Conservation (phyloP, 2,113 vertebrate genomes). For the Stigmatopora argus region DNA sequence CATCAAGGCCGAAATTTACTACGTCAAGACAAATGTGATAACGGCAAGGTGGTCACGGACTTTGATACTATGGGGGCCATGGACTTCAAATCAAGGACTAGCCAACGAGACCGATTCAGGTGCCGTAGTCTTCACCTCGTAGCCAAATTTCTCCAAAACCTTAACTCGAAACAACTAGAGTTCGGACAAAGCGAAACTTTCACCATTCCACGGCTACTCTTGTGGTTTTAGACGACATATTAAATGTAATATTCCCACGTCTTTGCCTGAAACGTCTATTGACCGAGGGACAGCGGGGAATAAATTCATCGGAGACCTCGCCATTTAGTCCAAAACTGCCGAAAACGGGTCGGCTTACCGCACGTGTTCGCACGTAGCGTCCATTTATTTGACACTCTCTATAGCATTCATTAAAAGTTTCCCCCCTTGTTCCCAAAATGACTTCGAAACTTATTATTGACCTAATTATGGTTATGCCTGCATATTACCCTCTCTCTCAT, state of each 20-base stretch:
- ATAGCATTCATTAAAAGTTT: slow-evolving; percentile 47
- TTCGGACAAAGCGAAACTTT: not conserved
- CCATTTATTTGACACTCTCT: slow-evolving; percentile 21
- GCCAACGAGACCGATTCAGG: not conserved
- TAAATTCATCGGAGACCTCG: slow-evolving; percentile 12
- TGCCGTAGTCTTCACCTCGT: not conserved
- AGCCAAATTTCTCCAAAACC: not conserved
- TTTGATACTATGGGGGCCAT: no score
- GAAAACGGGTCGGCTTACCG: slow-evolving; percentile 19
- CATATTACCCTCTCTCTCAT: slow-evolving; percentile 52
- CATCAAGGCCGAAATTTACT: no score
- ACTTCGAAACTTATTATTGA: slow-evolving; percentile 49
- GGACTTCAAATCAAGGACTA: no score
- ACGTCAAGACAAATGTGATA: no score
- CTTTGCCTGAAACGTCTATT: slow-evolving; percentile 19
- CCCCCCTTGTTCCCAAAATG: slow-evolving; percentile 40
- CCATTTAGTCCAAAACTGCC: slow-evolving; percentile 11
- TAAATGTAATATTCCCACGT: slow-evolving; percentile 26
- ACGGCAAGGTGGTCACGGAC: no score
- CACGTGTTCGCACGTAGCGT: slow-evolving; percentile 16
- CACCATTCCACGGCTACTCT: slow-evolving; percentile 23
- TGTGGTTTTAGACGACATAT: slow-evolving; percentile 28
- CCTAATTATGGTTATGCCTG: slow-evolving; percentile 55
- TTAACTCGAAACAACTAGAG: not conserved
- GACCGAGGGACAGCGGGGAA: not conserved